Base-by-base conservation (phyloP, 2,113 vertebrate species). In the Callithrix jacchus region DNA sequence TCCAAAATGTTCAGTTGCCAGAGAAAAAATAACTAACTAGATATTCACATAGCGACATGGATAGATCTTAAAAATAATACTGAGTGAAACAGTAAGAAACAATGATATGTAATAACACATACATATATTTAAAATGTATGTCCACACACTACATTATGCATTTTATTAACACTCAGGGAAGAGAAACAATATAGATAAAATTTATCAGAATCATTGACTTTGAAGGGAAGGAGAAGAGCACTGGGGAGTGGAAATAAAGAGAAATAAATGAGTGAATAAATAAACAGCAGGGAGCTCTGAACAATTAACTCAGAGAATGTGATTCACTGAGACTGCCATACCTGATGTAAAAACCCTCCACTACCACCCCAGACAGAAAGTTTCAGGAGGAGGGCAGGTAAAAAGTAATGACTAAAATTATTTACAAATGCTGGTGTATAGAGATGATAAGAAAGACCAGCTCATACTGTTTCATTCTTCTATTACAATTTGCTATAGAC, bases 141-240 rank as follows among this genome's bases (percentile, higher is more conserved):
- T 21, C 2, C 6, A 23, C 47, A 76, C 61, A 45, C n/a, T 32
- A 61, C 47, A 54, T 68, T 87, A 61, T 61, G 6, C 35, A 81
- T n/a, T 94, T 90, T 80, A 87, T 54, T 87, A 82, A 89, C 14
- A 79, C 13, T 87, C 8, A 76, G 16, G 30, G 11, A 95, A 90
- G 37, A 32, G 32, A 82, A 77, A 86, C 13, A 0, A 49, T 81
- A 49, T 91, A 8, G 20, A n/a, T 73, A 77, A 37, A 80, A 64
- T 71, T 61, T 42, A 87, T 79, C 49, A 95, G 45, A 71, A 93
- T 91, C 6, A 64, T 17, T 80, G 9, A 52, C 23, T 80, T 30
- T 21, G 47, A 80, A 17, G 40, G 37, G 25, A 81, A 85, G 17
- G 12, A 16, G 17, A 71, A 74, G 66, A n/a, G 40, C 10, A 35